phyloP scores from a whole-genome alignment of 2,113 vertebrate genomes.

The Phyllostomus hastatus region DNA sequence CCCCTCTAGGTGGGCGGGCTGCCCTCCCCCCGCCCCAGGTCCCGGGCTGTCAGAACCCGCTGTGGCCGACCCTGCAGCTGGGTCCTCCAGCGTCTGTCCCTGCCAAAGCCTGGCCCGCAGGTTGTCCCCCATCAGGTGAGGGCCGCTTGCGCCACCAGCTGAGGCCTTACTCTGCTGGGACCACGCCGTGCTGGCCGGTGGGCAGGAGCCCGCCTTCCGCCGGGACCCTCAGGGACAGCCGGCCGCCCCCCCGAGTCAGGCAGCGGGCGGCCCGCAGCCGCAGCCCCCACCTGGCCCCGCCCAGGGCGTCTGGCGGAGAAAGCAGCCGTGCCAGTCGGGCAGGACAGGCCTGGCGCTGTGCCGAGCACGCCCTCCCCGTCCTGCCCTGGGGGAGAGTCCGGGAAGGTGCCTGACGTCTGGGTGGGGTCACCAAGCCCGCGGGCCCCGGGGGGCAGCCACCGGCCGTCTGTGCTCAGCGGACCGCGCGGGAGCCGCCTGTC shows the following conservation, averaged over 20 bases:
- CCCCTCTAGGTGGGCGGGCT: accelerated
- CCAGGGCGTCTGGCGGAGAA: not conserved
- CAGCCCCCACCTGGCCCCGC: not conserved
- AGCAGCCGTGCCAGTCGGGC: not conserved
- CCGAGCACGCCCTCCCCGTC: accelerated
- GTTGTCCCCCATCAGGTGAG: accelerated
- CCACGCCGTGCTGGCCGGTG: accelerated
- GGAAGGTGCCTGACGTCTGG: not conserved
- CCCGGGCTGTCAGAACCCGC: not conserved
- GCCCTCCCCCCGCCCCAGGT: accelerated
- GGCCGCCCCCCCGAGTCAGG: not conserved
- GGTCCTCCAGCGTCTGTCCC: not conserved
- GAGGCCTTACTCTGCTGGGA: not conserved
- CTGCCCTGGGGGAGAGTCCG: accelerated
- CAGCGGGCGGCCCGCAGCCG: not conserved
- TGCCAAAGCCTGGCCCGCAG: not conserved
- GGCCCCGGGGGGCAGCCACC: not conserved
- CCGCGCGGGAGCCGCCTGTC: accelerated
- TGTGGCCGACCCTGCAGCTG: not conserved
- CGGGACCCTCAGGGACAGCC: not conserved
- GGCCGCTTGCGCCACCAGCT: no score
- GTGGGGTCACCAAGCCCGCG: not conserved
- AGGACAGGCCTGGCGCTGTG: not conserved
- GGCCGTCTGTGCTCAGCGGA: no score
- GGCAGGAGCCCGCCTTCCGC: not conserved